These are phyloP conservation scores for human DNA, from an alignment of 2,113 vertebrate species.

Conservation along the genomic window DNA sequence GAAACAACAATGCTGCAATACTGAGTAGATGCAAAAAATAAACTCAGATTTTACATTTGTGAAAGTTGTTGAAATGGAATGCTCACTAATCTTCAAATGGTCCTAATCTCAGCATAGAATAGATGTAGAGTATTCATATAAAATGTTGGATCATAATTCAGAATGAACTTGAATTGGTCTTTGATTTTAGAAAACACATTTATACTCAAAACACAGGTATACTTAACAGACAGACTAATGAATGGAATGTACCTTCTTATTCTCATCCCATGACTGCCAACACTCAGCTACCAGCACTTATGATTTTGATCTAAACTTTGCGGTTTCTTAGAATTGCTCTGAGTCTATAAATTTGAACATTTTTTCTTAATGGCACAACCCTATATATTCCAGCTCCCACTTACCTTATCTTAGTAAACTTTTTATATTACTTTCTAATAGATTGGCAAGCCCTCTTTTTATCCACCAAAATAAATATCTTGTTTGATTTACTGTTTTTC, in stretches of 20 bases:
- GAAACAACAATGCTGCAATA: neutral
- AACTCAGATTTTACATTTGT: neutral
- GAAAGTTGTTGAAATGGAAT: neutral
- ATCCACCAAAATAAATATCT: neutral
- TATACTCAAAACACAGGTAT: neutral
- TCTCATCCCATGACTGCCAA: neutral
- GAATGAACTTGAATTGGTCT: neutral
- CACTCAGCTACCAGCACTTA: neutral
- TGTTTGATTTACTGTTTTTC: neutral
- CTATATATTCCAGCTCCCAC: neutral
- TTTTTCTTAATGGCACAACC: neutral
- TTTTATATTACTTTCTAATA: neutral
- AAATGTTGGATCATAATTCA: neutral
- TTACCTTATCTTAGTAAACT: neutral
- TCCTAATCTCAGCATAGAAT: neutral
- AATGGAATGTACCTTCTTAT: neutral
- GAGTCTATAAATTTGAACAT: neutral
- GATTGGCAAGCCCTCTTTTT: neutral
- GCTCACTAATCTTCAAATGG: neutral
- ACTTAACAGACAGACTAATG: neutral
- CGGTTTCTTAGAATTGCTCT: neutral
- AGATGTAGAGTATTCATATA: neutral
- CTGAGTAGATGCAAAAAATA: neutral
- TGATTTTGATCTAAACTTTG: neutral
- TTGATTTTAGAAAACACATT: neutral